These are phyloP conservation scores for Esox niger DNA, from an alignment of 2,113 vertebrate species.

Conservation along the genomic window DNA sequence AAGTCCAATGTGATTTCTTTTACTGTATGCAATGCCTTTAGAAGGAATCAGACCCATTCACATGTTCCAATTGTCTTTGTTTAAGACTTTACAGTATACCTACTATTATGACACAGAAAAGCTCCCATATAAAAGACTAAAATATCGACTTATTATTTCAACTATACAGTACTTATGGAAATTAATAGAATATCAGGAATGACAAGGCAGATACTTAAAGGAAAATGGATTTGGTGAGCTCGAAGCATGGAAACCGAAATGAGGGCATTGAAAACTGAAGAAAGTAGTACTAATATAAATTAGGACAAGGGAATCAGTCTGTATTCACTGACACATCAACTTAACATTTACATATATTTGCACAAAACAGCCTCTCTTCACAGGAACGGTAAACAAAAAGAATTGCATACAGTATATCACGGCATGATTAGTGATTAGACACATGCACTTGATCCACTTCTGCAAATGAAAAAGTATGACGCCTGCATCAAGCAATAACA, in stretches of 20 bases:
- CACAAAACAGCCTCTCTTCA: not conserved
- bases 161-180: slow-evolving; percentile 16
- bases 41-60: no score
- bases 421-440: slow-evolving; percentile 46
- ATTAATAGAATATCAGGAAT: not conserved
- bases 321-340: not conserved
- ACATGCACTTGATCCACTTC: slow-evolving; percentile 65
- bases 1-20: not conserved
- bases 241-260: slow-evolving; percentile 1
- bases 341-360: not conserved
- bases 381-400: slow-evolving; percentile 6
- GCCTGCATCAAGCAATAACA: slow-evolving; percentile 33
- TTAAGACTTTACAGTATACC: no score
- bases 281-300: not conserved
- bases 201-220: no score
- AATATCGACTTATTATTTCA: no score
- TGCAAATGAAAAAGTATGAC: slow-evolving; percentile 41
- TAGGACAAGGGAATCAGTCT: no score
- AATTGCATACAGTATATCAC: slow-evolving; percentile 6
- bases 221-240: slow-evolving; percentile 8
- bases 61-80: no score
- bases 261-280: not conserved
- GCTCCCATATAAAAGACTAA: no score
- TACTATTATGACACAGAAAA: no score
- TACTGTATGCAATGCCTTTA: no score